phyloP scores from a whole-genome alignment of 2,113 vertebrate species.

The Daboia siamensis region DNA sequence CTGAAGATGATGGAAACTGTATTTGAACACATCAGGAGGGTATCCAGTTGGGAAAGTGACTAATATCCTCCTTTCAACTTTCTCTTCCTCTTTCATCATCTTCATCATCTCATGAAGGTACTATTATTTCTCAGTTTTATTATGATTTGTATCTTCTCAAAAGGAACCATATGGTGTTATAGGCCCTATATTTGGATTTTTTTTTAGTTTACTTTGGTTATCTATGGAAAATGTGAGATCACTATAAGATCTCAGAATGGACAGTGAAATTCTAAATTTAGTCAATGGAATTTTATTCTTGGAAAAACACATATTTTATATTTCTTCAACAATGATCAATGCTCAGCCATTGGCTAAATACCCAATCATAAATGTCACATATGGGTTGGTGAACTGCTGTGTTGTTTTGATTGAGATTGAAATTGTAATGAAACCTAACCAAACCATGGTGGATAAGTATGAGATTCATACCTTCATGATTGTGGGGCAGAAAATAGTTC shows the following conservation, averaged over 20 bases:
- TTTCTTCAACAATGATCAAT: background rate
- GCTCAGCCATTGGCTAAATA: background rate
- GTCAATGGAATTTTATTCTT: background rate
- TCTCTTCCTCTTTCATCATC: background rate
- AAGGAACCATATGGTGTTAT: background rate
- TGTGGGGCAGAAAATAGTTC: slow-evolving; percentile 21
- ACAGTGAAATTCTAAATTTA: background rate
- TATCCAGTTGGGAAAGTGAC: no score
- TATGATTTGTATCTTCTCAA: background rate
- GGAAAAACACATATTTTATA: background rate
- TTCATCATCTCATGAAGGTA: background rate
- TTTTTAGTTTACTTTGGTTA: background rate
- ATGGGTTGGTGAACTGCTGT: background rate
- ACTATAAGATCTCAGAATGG: background rate
- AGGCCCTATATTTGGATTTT: background rate
- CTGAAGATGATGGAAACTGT: background rate
- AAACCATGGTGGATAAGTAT: background rate
- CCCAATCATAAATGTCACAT: background rate
- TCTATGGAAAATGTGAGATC: background rate
- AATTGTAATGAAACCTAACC: background rate
- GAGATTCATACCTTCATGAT: background rate
- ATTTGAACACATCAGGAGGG: background rate
- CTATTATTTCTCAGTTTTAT: background rate
- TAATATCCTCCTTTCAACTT: background rate
- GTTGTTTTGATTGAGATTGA: background rate